Conservation (phyloP, 2,797 vertebrate species). For the Merluccius polli region DNA sequence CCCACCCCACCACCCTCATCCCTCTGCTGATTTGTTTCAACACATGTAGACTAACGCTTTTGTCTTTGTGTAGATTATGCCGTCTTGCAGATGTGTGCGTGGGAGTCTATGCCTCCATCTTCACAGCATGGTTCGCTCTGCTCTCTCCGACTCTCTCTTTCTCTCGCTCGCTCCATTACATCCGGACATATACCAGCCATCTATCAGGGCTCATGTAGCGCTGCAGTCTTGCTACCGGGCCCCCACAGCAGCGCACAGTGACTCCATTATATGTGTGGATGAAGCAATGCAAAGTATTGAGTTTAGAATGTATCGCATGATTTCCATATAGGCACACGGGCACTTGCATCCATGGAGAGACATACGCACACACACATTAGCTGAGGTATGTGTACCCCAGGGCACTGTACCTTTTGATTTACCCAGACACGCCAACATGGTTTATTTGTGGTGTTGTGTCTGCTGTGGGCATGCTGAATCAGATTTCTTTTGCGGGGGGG, state of each 20-base stretch:
- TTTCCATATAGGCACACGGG: neutral
- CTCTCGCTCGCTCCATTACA: conserved; percentile 9
- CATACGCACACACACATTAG: neutral
- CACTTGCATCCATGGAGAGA: neutral
- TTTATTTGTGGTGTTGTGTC: neutral
- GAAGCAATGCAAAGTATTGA: neutral
- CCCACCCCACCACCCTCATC: neutral
- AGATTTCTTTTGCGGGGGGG: neutral
- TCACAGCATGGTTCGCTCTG: neutral
- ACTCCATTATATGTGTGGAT: neutral
- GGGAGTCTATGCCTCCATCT: neutral
- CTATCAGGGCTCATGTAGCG: neutral
- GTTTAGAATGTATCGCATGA: neutral
- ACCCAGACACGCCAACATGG: neutral
- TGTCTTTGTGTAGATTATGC: neutral
- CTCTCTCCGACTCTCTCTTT: neutral
- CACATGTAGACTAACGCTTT: neutral
- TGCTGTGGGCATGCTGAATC: neutral
- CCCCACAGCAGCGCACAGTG: neutral
- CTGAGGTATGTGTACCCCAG: neutral
- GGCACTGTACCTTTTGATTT: neutral
- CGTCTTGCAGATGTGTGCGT: neutral
- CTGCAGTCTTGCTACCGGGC: neutral
- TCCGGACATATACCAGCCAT: neutral
- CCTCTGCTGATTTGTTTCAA: neutral